A percentile compares a stretch with the other conserved stretches of the same genome.
These are phyloP conservation scores for Temnothorax longispinosus DNA, from an alignment of 1,140 invertebrate genomes.

Conservation along the genomic window DNA sequence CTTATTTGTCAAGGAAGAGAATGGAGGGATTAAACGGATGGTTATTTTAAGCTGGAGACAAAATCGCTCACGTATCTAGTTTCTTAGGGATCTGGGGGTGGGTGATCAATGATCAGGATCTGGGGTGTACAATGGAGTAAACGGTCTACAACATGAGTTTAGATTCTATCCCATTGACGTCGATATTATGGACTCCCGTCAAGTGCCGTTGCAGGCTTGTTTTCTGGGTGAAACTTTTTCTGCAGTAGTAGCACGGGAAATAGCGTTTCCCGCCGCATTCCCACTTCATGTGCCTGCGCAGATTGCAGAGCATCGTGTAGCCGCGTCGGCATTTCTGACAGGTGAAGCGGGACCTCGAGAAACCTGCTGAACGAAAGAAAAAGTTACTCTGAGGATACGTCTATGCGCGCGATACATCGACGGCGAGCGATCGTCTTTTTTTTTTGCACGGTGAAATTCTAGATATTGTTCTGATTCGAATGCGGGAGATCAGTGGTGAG, in stretches of 20 bases:
- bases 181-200: slow-evolving; percentile 71
- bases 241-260: slow-evolving; percentile 81
- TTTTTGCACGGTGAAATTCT: slow-evolving; percentile 14
- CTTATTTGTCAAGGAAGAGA: not conserved
- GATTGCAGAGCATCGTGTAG: slow-evolving; percentile 80
- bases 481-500: not conserved
- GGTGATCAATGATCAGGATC: not conserved
- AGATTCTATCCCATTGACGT: slow-evolving; percentile 3
- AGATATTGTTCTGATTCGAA: not conserved
- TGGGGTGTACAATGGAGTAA: not conserved
- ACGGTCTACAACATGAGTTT: slow-evolving; percentile 44
- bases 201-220: slow-evolving; percentile 80
- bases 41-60: not conserved
- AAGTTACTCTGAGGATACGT: slow-evolving; percentile 9
- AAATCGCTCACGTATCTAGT: not conserved
- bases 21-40: not conserved
- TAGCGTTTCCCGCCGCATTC: slow-evolving; percentile 82
- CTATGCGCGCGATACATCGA: not conserved
- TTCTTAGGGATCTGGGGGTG: not conserved
- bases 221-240: slow-evolving; percentile 81
- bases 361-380: slow-evolving; percentile 65
- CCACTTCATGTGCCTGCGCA: slow-evolving; percentile 79
- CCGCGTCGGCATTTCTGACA: slow-evolving; percentile 77
- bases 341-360: slow-evolving; percentile 64
- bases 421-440: not conserved